Evolutionary conservation across 2,113 vertebrate species (phyloP), one percentile per base, ranked within the genome.

Genomic region (Oryzias celebensis): DNA sequence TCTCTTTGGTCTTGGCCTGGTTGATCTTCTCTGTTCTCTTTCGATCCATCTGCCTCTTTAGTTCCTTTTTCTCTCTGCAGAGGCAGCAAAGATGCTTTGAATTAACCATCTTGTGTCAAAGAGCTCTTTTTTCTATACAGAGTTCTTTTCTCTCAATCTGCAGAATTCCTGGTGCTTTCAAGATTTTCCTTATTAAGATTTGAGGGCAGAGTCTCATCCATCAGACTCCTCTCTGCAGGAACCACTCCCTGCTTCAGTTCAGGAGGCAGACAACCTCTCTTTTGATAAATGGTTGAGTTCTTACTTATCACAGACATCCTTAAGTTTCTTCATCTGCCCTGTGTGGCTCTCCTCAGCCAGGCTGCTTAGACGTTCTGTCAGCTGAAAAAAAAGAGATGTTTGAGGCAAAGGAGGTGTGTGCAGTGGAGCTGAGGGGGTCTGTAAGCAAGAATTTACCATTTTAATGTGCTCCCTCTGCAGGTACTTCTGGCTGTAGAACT

Each of bases 11-110:
- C 85, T 97, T 99, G 0, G 95, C 94, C 85, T 98, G 95, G 62
- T 93, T 97, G 83, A 98, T 95, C 87, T 98, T 99, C 84, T 99
- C 97, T 50, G 97, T 96, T 75, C 97, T 94, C 83, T 96, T 95
- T 83, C 95, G 97, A 87, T 99, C 96, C 97, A 99, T 99, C 89
- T 94, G 96, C 84, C 94, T 95, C 84, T 99, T 99, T 77, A 99
- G 62, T 65, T 99, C 97, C 63, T 98, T 99, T 82, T 99, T 99
- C 87, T 99, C 97, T 84, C 97, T 99, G 12, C 16, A 75, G 80
- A 81, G 56, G 44, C 43, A 70, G 61, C 58, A 60, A 14, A 14
- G 65, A 22, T 31, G 24, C 55, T 74, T 13, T 36, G 5, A 51
- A 20, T 14, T 0, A n/a, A 28, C 5, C 14, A 18, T 57, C 16